phyloP scores from a whole-genome alignment of 2,113 vertebrate species.

The Procavia capensis region DNA sequence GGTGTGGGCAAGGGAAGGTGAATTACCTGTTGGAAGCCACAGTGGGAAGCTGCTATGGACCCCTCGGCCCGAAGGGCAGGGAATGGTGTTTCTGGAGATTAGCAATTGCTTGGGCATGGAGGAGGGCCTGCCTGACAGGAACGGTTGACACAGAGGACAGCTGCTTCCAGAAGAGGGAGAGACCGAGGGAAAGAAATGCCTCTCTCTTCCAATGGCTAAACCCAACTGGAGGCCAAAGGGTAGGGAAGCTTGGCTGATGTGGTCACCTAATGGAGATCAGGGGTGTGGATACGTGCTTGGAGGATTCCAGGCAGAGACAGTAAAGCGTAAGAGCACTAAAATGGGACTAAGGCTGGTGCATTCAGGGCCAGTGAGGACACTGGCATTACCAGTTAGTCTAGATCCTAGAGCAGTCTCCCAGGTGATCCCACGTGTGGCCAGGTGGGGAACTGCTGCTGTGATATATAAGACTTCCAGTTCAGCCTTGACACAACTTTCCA shows the following conservation, averaged over 20 bases:
- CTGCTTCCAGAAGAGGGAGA: not conserved
- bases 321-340: not conserved
- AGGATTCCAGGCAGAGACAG: not conserved
- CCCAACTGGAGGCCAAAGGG: not conserved
- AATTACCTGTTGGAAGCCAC: not conserved
- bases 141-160: not conserved
- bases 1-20: not conserved
- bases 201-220: not conserved
- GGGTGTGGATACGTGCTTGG: not conserved
- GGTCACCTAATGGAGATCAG: not conserved
- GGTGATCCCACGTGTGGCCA: not conserved
- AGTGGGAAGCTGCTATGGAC: not conserved
- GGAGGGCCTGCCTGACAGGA: not conserved
- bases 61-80: not conserved
- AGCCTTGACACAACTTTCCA: not conserved
- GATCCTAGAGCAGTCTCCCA: not conserved
- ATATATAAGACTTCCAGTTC: not conserved
- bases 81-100: not conserved
- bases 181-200: not conserved
- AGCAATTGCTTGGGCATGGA: not conserved
- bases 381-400: not conserved
- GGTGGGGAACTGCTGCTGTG: not conserved
- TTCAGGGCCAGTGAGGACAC: not conserved
- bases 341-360: not conserved
- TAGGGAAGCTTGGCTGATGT: not conserved